Percentiles rank a stretch among this genome's conserved stretches.
Evolutionary conservation across 2,113 vertebrate species (phyloP).

Genomic region (Budorcas taxicolor): DNA sequence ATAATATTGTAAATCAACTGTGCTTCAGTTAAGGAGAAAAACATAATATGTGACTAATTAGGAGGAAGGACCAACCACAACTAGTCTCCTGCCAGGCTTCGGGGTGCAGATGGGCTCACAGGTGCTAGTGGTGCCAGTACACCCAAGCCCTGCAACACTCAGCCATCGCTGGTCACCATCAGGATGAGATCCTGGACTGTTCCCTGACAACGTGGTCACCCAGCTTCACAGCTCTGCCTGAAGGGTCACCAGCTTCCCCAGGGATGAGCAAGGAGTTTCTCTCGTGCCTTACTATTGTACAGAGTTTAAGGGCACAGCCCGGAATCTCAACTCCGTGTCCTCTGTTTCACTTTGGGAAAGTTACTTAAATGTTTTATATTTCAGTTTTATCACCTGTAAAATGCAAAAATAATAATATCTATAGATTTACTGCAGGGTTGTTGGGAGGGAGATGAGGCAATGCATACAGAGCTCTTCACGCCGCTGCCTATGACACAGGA

Average conservation of each 20-base stretch:
- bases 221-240: background rate
- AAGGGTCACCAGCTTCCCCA: background rate
- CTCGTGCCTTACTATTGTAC: background rate
- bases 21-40: background rate
- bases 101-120: background rate
- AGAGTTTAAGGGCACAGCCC: background rate
- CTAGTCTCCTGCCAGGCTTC: background rate
- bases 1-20: background rate
- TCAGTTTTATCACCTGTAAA: conserved; percentile 45
- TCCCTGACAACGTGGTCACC: background rate
- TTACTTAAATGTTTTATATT: background rate
- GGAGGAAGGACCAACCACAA: background rate
- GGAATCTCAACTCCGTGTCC: background rate
- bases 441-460: background rate
- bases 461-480: background rate
- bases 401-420: background rate
- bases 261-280: background rate
- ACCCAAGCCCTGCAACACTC: background rate
- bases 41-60: background rate
- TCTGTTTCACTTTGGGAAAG: background rate
- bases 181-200: background rate
- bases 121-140: fast-evolving
- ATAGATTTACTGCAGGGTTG: background rate
- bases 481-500: background rate
- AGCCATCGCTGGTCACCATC: background rate